Conservation (phyloP, 2,888 invertebrate genomes). For the Drosophila diplacantha region DNA sequence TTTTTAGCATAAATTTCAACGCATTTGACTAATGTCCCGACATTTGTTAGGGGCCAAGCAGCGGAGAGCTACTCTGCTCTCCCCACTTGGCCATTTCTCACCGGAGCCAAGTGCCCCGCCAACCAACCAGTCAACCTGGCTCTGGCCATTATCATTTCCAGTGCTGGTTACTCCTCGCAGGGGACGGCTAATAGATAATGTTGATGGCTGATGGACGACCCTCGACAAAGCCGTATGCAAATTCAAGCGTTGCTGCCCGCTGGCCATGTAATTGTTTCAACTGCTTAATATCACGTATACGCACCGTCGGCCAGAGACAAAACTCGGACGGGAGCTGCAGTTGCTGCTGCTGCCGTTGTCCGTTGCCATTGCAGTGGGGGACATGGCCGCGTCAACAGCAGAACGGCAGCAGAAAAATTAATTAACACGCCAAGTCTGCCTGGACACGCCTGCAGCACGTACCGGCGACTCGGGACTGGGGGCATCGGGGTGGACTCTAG, state of each 20-base stretch:
- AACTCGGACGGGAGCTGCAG: conserved; percentile 8
- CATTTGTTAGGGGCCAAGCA: conserved; percentile 57
- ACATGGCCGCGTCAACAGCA: conserved; percentile 31
- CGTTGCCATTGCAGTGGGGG: neutral
- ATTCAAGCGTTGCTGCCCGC: conserved; percentile 34
- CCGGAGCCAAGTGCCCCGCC: conserved; percentile 18
- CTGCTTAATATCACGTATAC: conserved; percentile 59
- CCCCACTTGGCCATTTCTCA: conserved; percentile 50
- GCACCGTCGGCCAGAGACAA: conserved; percentile 38
- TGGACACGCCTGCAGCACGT: conserved; percentile 51
- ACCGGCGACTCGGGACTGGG: conserved; percentile 34
- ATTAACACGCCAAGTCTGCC: conserved; percentile 51
- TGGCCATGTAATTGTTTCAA: conserved; percentile 46
- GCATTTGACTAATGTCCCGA: conserved; percentile 68
- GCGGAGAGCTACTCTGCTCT: conserved; percentile 30
- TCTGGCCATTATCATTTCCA: conserved; percentile 27
- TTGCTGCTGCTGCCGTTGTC: neutral
- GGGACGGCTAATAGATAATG: conserved; percentile 52
- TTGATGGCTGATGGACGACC: conserved; percentile 29
- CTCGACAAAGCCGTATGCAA: conserved; percentile 49
- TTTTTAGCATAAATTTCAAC: conserved; percentile 72
- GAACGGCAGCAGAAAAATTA: conserved; percentile 48
- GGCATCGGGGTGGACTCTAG: neutral
- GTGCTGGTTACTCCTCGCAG: conserved; percentile 32
- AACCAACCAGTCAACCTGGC: conserved; percentile 25